These are phyloP conservation scores for Theristus sp. DNA, from an alignment of 2,888 invertebrate genomes.

Conservation along the genomic window DNA sequence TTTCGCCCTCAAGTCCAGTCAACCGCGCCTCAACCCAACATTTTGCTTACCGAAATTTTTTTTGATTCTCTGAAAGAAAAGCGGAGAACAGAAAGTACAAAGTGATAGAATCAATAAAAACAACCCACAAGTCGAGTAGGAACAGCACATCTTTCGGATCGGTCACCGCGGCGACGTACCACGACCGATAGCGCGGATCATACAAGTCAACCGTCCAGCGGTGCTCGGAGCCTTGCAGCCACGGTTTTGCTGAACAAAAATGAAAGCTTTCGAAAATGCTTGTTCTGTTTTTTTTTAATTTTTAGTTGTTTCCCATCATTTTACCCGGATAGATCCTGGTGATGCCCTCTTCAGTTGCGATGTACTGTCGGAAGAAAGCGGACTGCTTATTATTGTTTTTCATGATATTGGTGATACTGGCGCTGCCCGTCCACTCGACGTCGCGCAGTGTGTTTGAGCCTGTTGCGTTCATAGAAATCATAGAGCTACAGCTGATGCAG, in stretches of 20 bases:
- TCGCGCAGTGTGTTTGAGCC: constrained; percentile 12
- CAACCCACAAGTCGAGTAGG: constrained; percentile 23
- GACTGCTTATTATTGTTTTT: constrained; percentile 12
- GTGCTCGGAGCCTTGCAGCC: not conserved
- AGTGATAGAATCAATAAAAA: not conserved
- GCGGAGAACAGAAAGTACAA: too few species aligned
- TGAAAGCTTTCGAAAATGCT: not conserved
- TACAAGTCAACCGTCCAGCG: constrained; percentile 23
- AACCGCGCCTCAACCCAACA: too few species aligned
- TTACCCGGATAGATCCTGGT: constrained; percentile 22
- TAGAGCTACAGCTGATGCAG: too few species aligned
- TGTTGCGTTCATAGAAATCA: not conserved
- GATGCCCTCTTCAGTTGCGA: constrained; percentile 23
- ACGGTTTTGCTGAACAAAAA: not conserved
- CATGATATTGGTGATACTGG: constrained; percentile 14
- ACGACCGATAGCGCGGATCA: constrained; percentile 24
- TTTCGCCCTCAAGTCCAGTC: not conserved
- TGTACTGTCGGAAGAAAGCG: constrained; percentile 18
- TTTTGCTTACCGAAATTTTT: too few species aligned
- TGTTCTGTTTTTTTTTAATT: not conserved
- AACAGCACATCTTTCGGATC: constrained; percentile 25
- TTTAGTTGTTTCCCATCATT: not conserved
- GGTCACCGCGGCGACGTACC: constrained; percentile 23
- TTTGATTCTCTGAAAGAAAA: too few species aligned
- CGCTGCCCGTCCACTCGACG: constrained; percentile 17